Evolutionary conservation across 2,113 vertebrate genomes (phyloP), one percentile per base, ranked within the genome.

Genomic region (Paraplagusia blochii): DNA sequence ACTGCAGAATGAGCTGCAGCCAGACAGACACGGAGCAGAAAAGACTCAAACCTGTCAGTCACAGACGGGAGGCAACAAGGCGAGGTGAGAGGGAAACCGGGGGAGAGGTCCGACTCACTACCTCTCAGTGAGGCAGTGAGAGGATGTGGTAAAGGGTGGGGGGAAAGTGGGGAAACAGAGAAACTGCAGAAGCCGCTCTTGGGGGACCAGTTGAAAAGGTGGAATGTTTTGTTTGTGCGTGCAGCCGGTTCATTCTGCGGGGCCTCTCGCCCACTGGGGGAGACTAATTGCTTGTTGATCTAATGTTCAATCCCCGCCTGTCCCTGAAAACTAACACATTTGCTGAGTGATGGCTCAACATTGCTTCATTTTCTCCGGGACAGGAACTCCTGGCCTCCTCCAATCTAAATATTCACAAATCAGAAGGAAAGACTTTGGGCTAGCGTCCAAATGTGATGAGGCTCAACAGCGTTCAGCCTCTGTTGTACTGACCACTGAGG

Each of bases 201-300:
- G 11, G 5, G 80, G 64, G 77, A 58, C 51, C 66, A 74, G 77
- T 80, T 79, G 73, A 81, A 76, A 85, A 52, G 46, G 39, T 75
- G 61, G 66, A 74, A 72, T 85, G 73, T 76, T 83, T 74, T 66
- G 55, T 68, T 81, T 80, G 75, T 71, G 50, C 62, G 51, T 70
- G 51, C 34, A 76, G 56, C 65, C 79, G 52, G 79, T 87, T 85
- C 82, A 85, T 39, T 73, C 60, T 44, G n/a, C n/a, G 66, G 70
- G 82, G 84, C 83, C 80, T 80, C 78, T 79, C 69, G 55, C 66
- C 59, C 79, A 77, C 75, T 67, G 55, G 82, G 49, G 79, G 80
- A 84, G 61, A 80, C 72, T 88, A 86, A 88, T 82, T 85, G 67
- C 81, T 80, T 81, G 84, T 86, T 81, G 72, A 84, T 84, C 65